A percentile compares a stretch with the other conserved stretches of the same genome.
These are phyloP conservation scores for Galerucella pusilla DNA, from an alignment of 2,888 invertebrate genomes.

Conservation along the genomic window DNA sequence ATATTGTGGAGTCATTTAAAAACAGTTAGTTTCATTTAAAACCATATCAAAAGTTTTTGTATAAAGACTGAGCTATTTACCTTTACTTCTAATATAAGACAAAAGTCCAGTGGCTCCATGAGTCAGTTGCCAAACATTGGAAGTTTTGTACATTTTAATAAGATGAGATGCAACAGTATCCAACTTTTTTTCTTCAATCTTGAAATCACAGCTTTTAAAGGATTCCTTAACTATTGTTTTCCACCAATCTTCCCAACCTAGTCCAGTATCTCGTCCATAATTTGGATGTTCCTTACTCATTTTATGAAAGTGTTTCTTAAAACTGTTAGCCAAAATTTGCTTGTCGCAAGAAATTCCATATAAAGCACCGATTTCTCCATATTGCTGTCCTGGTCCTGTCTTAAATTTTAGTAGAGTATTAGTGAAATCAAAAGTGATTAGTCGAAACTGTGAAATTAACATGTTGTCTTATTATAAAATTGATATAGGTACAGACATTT, in stretches of 20 bases:
- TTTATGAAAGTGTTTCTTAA: conserved; percentile 73
- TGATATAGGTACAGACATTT: neutral
- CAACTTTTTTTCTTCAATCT: conserved; percentile 62
- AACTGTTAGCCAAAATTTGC: conserved; percentile 70
- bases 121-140: conserved; percentile 78
- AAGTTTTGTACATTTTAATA: conserved; percentile 77
- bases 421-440: conserved; percentile 90
- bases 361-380: conserved; percentile 78
- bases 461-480: conserved; percentile 53
- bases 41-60: too few species aligned
- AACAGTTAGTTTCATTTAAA: too few species aligned
- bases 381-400: conserved; percentile 78
- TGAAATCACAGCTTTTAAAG: conserved; percentile 69
- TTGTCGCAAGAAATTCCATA: conserved; percentile 76
- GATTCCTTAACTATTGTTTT: conserved; percentile 73
- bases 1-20: too few species aligned
- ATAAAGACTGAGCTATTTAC: conserved; percentile 31
- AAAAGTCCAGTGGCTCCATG: conserved; percentile 76
- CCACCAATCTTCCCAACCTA: conserved; percentile 90
- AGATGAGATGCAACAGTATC: conserved; percentile 70
- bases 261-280: conserved; percentile 76
- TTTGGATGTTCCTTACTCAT: conserved; percentile 81
- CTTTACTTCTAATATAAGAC: conserved; percentile 67
- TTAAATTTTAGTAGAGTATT: conserved; percentile 83
- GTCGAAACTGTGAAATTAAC: conserved; percentile 67